Evolutionary conservation across 2,113 vertebrate genomes (phyloP).

Genomic region (Pelecanus crispus): DNA sequence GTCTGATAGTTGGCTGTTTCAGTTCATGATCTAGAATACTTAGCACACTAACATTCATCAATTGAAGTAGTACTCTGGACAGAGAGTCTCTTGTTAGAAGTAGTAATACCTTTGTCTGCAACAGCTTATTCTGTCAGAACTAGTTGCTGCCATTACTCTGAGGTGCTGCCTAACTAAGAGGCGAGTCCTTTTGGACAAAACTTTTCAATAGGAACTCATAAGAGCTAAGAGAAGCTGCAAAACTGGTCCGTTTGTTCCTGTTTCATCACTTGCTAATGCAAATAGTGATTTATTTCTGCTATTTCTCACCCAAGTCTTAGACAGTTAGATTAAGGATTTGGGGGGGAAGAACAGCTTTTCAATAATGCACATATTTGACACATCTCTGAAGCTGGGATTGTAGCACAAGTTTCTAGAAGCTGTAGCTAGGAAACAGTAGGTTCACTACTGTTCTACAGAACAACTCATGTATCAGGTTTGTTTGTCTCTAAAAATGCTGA

Average conservation of each 20-base stretch:
- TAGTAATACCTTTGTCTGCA: neutral
- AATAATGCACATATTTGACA: neutral
- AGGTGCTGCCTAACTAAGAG: neutral
- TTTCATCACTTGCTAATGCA: neutral
- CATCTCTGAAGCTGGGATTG: neutral
- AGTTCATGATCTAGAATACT: neutral
- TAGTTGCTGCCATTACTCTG: neutral
- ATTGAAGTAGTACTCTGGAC: neutral
- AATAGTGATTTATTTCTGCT: neutral
- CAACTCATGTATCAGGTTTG: neutral
- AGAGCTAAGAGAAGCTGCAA: neutral
- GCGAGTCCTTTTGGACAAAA: neutral
- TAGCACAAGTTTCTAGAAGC: neutral
- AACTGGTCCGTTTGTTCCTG: neutral
- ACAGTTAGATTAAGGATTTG: neutral
- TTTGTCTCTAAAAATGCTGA: conserved; percentile 42
- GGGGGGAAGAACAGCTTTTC: neutral
- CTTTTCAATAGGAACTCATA: neutral
- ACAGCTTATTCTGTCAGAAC: neutral
- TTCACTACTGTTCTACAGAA: neutral
- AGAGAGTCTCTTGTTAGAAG: neutral
- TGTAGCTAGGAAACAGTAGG: neutral
- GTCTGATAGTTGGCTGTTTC: neutral
- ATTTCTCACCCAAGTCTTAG: neutral
- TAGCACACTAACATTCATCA: neutral